phyloP scores from a whole-genome alignment of 1,140 invertebrate species.

The Brachionus paranguensis region DNA sequence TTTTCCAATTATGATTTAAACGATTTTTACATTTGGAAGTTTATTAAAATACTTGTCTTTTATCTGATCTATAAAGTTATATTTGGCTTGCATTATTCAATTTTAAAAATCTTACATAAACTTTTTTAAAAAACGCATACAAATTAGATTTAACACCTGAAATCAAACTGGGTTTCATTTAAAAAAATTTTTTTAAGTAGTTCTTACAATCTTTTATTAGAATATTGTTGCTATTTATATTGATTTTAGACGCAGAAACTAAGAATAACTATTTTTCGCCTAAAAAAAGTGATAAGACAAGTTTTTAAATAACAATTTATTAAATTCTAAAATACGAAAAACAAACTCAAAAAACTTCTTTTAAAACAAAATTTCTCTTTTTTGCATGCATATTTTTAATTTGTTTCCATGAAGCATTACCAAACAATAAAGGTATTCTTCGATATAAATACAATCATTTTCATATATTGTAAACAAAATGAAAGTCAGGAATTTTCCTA shows the following conservation, averaged over 20 bases:
- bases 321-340: neutral
- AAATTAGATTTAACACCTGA: neutral
- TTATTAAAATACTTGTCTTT: neutral
- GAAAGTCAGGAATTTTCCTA: neutral
- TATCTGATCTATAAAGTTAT: constrained; percentile 8
- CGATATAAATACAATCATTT: neutral
- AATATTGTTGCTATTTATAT: neutral
- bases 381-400: neutral
- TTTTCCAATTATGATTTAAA: neutral
- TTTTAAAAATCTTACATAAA: neutral
- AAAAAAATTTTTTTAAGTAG: neutral
- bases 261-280: neutral
- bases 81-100: neutral
- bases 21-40: neutral
- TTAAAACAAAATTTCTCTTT: neutral
- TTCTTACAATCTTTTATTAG: neutral
- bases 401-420: neutral
- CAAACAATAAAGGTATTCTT: neutral
- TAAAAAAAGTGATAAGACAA: neutral
- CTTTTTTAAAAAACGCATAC: neutral
- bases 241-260: neutral
- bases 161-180: neutral
- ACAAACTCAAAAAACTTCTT: neutral
- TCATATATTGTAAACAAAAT: neutral
- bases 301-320: neutral